A percentile compares a stretch with the other conserved stretches of the same genome.
These are phyloP conservation scores for Furcula furcula DNA, from an alignment of 2,888 invertebrate species.

Conservation along the genomic window DNA sequence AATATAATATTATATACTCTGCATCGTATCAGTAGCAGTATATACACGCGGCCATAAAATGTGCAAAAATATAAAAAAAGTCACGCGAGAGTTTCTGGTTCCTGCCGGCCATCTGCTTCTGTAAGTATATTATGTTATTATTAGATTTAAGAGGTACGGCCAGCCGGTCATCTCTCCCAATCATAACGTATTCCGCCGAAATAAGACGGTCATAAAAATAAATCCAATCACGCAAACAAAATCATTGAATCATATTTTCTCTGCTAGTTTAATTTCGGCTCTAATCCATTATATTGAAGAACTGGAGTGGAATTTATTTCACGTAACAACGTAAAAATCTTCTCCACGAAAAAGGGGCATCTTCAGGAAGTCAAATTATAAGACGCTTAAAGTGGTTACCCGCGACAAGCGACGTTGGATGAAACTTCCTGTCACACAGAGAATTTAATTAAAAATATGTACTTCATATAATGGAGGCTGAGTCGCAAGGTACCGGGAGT, in stretches of 20 bases:
- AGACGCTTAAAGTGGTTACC: conserved; percentile 6
- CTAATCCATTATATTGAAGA: no score
- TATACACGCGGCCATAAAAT: conserved; percentile 26
- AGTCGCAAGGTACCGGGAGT: conserved; percentile 2
- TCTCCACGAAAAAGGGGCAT: conserved; percentile 2
- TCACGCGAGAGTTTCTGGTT: conserved; percentile 24
- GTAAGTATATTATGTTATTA: conserved; percentile 17
- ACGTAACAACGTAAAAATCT: no score
- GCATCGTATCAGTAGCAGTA: conserved; percentile 24
- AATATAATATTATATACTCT: conserved; percentile 20
- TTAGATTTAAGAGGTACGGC: conserved; percentile 18
- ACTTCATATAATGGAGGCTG: conserved; percentile 7
- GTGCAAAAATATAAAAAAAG: conserved; percentile 24
- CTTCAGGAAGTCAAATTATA: conserved; percentile 4
- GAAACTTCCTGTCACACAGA: conserved; percentile 10
- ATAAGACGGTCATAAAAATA: conserved; percentile 11
- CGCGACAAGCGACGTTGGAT: neutral
- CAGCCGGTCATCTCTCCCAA: conserved; percentile 7
- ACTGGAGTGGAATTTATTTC: no score
- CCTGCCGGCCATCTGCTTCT: conserved; percentile 14
- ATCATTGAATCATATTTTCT: conserved; percentile 4
- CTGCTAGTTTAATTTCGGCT: conserved; percentile 8
- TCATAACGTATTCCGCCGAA: conserved; percentile 8
- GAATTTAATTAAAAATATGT: conserved; percentile 21
- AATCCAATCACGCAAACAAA: conserved; percentile 7